Evolutionary conservation across 2,797 vertebrate species (phyloP).

Genomic region (Champsocephalus gunnari): DNA sequence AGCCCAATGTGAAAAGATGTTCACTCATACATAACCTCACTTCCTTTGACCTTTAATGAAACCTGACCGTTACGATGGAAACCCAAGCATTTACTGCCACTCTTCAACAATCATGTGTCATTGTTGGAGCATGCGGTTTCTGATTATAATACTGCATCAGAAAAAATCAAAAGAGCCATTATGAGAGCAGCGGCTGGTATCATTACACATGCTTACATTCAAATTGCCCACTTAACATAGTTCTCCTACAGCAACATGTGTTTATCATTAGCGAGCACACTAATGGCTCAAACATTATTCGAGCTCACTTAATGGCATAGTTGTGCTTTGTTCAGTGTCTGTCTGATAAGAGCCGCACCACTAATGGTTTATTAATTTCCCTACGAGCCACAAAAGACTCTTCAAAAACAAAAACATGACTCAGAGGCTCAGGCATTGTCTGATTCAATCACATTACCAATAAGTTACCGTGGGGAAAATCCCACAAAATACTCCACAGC

Average conservation of each 20-base stretch:
- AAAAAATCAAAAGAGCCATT: constrained; percentile 77
- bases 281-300: constrained; percentile 88
- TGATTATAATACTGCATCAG: constrained; percentile 61
- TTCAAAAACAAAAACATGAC: constrained; percentile 50
- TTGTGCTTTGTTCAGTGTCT: constrained; percentile 76
- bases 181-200: constrained; percentile 71
- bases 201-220: constrained; percentile 85
- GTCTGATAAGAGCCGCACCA: constrained; percentile 77
- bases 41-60: constrained; percentile 29
- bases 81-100: constrained; percentile 18
- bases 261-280: constrained; percentile 83
- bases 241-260: constrained; percentile 86
- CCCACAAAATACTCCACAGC: constrained; percentile 14
- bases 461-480: constrained; percentile 27
- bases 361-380: constrained; percentile 84
- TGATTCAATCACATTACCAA: constrained; percentile 36
- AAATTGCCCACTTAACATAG: constrained; percentile 87
- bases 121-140: constrained; percentile 22
- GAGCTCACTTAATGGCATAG: constrained; percentile 80
- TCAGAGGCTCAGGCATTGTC: constrained; percentile 39
- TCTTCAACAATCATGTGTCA: constrained; percentile 35
- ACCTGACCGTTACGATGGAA: neutral
- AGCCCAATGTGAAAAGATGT: neutral
- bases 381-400: constrained; percentile 48
- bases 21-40: constrained; percentile 3